These are phyloP conservation scores for Dipodomys spectabilis DNA, from an alignment of 2,113 vertebrate genomes.

Conservation along the genomic window DNA sequence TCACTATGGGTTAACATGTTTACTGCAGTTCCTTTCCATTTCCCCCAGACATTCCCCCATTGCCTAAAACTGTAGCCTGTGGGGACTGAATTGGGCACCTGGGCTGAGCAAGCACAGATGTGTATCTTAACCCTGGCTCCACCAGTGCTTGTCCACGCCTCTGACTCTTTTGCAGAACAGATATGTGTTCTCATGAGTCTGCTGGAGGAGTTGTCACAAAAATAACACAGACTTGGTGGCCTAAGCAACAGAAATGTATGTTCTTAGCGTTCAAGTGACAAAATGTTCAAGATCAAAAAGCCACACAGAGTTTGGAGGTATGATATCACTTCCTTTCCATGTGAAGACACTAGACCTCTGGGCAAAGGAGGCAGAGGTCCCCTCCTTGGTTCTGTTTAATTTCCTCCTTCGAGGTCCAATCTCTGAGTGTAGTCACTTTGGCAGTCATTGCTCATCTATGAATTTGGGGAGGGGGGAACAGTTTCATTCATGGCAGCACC, in stretches of 20 bases:
- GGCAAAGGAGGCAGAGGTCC: background rate
- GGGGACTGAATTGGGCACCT: background rate
- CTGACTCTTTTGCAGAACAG: conserved; percentile 34
- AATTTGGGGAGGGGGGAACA: background rate
- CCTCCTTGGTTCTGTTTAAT: background rate
- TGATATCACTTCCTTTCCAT: background rate
- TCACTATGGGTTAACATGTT: background rate
- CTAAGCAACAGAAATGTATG: conserved; percentile 2
- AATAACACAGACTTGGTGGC: background rate
- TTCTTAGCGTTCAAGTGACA: background rate
- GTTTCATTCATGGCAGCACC: background rate
- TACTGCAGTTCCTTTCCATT: background rate
- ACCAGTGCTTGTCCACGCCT: background rate
- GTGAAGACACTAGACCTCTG: background rate
- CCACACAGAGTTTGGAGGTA: background rate
- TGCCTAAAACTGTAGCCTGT: background rate
- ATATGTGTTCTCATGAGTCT: background rate
- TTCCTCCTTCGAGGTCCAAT: background rate
- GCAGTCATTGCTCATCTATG: background rate
- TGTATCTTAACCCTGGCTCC: background rate
- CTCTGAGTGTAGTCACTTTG: background rate
- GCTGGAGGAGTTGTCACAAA: background rate
- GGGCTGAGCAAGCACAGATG: background rate
- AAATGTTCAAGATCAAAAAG: background rate
- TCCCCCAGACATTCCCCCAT: background rate